Conservation (phyloP, 2,888 invertebrate genomes). For the Rugalucina vietnamica region DNA sequence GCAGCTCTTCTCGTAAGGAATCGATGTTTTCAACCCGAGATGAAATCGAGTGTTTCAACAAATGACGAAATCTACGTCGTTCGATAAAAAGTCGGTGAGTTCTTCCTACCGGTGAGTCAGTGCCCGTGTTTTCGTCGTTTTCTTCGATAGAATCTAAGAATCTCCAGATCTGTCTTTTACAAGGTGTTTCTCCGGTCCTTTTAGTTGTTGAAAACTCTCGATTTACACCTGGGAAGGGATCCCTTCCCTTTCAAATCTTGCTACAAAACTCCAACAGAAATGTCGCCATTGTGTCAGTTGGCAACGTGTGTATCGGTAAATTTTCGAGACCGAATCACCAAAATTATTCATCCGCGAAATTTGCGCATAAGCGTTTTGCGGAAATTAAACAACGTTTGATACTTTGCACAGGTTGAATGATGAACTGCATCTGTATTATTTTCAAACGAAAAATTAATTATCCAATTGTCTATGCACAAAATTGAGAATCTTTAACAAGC, state of each 20-base stretch:
- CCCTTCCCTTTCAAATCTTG: slow-evolving; percentile 65
- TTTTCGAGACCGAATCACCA: slow-evolving; percentile 26
- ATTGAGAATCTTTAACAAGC: not conserved
- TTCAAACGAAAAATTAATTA: too few species aligned
- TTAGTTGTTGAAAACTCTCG: slow-evolving; percentile 60
- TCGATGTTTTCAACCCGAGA: slow-evolving; percentile 59
- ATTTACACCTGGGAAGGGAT: slow-evolving; percentile 72
- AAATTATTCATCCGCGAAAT: not conserved
- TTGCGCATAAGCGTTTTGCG: not conserved
- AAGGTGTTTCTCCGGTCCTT: slow-evolving; percentile 18
- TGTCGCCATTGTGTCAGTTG: slow-evolving; percentile 72
- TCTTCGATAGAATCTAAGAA: not conserved
- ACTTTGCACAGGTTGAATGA: not conserved
- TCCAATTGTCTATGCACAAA: not conserved
- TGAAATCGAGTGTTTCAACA: slow-evolving; percentile 69
- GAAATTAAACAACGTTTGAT: not conserved
- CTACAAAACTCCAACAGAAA: slow-evolving; percentile 35
- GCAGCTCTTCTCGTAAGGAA: slow-evolving; percentile 37
- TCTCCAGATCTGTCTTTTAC: slow-evolving; percentile 3
- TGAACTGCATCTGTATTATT: not conserved
- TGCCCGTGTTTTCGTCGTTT: slow-evolving; percentile 22
- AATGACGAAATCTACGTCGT: slow-evolving; percentile 68
- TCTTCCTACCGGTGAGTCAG: slow-evolving; percentile 55
- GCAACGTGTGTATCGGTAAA: slow-evolving; percentile 67
- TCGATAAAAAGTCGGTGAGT: slow-evolving; percentile 54